Conservation (phyloP, 2,797 vertebrate species). For the Uromys caudimaculatus region DNA sequence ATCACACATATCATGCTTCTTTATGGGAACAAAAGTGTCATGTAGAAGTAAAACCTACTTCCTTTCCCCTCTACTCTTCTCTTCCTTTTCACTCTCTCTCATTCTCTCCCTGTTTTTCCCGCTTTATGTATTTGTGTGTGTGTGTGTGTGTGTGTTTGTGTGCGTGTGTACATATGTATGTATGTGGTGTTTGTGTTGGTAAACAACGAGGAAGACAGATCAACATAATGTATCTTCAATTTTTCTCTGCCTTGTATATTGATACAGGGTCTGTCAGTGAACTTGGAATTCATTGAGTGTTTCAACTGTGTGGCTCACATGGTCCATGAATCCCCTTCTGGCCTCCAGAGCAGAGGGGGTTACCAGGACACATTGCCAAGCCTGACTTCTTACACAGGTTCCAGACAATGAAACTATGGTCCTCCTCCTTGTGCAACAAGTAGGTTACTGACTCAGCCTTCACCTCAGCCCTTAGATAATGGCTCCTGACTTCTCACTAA, state of each 20-base stretch:
- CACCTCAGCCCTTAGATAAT: not conserved
- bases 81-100: rapidly evolving
- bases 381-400: not conserved
- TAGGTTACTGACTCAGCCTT: not conserved
- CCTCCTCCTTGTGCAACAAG: too few species aligned
- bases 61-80: not conserved
- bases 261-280: not conserved
- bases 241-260: not conserved
- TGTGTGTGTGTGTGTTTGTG: not conserved
- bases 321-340: not conserved
- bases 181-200: not conserved
- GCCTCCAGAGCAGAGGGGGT: not conserved
- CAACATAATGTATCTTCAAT: not conserved
- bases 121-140: not conserved
- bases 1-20: not conserved
- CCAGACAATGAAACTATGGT: not conserved
- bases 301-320: not conserved
- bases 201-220: too few species aligned
- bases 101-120: not conserved
- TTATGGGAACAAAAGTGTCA: not conserved
- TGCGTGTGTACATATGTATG: not conserved
- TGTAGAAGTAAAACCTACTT: not conserved
- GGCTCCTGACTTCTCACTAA: not conserved
- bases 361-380: not conserved
- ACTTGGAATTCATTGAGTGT: not conserved